Evolutionary conservation across 2,797 vertebrate species (phyloP).

Genomic region (Harpagifer antarcticus): DNA sequence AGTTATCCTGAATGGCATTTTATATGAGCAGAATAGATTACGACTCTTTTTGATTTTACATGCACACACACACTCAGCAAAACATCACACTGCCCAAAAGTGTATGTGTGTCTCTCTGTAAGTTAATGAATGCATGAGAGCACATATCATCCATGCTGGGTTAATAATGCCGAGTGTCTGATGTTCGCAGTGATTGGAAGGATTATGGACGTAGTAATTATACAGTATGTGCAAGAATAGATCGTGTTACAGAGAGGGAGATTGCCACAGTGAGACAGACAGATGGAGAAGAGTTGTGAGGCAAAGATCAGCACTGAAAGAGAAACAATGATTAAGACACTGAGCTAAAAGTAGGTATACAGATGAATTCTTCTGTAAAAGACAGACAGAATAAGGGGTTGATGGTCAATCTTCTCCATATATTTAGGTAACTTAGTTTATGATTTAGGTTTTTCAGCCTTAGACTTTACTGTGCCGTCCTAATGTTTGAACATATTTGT

Average conservation of each 20-base stretch:
- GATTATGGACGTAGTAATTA: slow-evolving; percentile 78
- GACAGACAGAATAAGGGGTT: background rate
- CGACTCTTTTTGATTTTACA: slow-evolving; percentile 37
- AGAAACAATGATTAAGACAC: slow-evolving; percentile 12
- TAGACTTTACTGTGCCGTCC: background rate
- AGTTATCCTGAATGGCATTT: slow-evolving; percentile 35
- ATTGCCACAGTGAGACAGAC: slow-evolving; percentile 51
- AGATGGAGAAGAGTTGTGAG: slow-evolving; percentile 57
- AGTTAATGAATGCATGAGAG: slow-evolving; percentile 71
- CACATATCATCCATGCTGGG: slow-evolving; percentile 72
- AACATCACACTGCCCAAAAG: slow-evolving; percentile 42
- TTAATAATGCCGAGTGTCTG: slow-evolving; percentile 77
- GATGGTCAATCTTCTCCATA: background rate
- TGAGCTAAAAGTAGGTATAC: background rate
- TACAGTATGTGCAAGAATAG: slow-evolving; percentile 67
- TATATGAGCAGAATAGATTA: slow-evolving; percentile 46
- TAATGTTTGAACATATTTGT: background rate
- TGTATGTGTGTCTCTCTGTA: slow-evolving; percentile 58
- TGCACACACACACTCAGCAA: slow-evolving; percentile 11
- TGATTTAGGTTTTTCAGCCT: slow-evolving; percentile 3
- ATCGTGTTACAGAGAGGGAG: slow-evolving; percentile 57
- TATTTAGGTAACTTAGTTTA: background rate
- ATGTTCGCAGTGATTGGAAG: slow-evolving; percentile 72
- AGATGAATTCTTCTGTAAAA: background rate
- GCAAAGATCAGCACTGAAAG: slow-evolving; percentile 32